Evolutionary conservation across 2,888 invertebrate species (phyloP).

Genomic region (Prionchulus punctatus): DNA sequence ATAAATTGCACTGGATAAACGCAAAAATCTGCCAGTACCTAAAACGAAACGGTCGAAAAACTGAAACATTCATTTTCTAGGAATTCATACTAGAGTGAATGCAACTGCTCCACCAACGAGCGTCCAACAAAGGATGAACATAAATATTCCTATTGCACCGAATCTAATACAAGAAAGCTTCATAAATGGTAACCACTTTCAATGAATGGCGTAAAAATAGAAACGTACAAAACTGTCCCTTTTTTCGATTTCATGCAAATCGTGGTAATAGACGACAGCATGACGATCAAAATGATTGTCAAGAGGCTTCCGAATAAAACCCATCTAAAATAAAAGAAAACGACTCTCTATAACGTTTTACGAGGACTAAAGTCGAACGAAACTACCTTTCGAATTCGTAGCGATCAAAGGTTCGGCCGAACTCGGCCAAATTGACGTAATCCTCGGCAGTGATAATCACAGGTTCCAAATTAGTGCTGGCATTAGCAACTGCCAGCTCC

Average conservation of each 20-base stretch:
- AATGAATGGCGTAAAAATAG: neutral
- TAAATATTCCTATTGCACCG: too few species aligned
- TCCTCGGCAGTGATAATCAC: neutral
- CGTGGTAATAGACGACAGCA: neutral
- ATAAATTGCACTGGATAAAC: too few species aligned
- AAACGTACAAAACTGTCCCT: neutral
- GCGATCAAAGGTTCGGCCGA: neutral
- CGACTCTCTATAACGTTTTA: neutral
- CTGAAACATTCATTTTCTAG: too few species aligned
- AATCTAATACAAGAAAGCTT: too few species aligned
- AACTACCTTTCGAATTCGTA: slow-evolving; percentile 2
- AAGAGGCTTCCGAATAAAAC: neutral
- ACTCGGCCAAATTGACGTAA: neutral
- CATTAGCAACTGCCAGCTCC: neutral
- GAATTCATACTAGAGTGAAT: too few species aligned
- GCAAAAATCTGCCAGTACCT: too few species aligned
- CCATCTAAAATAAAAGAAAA: neutral
- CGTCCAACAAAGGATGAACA: too few species aligned
- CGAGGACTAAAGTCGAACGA: neutral
- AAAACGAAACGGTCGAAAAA: too few species aligned
- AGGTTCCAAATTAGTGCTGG: neutral
- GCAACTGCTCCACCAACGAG: too few species aligned
- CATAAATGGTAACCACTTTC: neutral
- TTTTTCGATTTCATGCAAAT: neutral
- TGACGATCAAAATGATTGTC: neutral